Conservation (phyloP, 2,113 vertebrate genomes). For the Urocitellus parryii region DNA sequence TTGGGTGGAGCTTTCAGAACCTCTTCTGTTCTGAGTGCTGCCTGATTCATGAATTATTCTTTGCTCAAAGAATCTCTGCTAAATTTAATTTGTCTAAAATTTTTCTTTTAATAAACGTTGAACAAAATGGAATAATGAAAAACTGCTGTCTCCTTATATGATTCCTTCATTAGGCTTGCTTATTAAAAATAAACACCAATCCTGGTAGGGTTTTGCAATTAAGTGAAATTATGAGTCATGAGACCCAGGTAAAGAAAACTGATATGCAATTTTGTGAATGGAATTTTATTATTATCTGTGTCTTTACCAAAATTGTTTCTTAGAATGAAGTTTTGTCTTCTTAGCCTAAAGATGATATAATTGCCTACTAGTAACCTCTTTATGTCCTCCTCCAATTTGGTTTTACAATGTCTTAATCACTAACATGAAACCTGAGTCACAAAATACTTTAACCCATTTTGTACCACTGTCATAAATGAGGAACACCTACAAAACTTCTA, state of each 20-base stretch:
- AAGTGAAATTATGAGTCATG: background rate
- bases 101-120: constrained; percentile 25
- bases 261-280: background rate
- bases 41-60: background rate
- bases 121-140: constrained; percentile 14
- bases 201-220: background rate
- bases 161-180: background rate
- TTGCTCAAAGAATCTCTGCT: background rate
- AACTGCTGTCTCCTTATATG: background rate
- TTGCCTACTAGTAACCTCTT: background rate
- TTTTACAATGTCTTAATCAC: background rate
- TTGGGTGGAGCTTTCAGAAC: background rate
- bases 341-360: background rate
- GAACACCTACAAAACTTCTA: no score
- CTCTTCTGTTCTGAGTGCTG: background rate
- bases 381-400: background rate
- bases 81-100: background rate
- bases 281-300: background rate
- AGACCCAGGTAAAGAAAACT: background rate
- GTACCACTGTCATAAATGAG: no score
- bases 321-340: background rate
- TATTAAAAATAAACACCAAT: background rate
- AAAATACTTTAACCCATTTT: constrained; percentile 1
- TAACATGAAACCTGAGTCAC: background rate
- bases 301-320: background rate